Base-by-base conservation (phyloP, 2,888 invertebrate genomes). In the Teinopalpus imperialis region DNA sequence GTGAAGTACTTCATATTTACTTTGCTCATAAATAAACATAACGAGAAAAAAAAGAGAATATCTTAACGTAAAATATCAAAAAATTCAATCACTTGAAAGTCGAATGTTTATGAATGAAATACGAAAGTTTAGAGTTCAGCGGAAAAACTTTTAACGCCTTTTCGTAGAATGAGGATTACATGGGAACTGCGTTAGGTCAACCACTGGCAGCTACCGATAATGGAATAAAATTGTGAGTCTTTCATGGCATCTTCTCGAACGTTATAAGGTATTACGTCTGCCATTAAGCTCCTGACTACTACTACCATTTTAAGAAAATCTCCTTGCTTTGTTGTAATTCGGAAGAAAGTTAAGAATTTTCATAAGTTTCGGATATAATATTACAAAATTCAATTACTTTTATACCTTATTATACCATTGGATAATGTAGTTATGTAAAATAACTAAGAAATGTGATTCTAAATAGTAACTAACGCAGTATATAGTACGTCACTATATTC, bases 31-130 rank as follows among this genome's bases (percentile, higher is more conserved):
- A n/a, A 7, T 29, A 27, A 27, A 12, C 13, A 9, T 26, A 8
- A 9, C 13, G 4, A 7, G 13, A 21, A n/a, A 8, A 26, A 20
- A 10, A 13, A 29, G 21, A 35, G n/a, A 30, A 30, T 57, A 68
- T 69, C 63, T 67, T 63, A 73, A 67, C 66, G 66, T 71, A 65
- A 74, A 76, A 74, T 73, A 74, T 65, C 71, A 70, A 64, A 63
- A n/a, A n/a, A 59, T 62, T 61, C 62, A 48, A 54, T 59, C 64
- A 67, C 57, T 51, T 54, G 64, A 63, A 78, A 81, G 78, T 80
- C 77, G 74, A 82, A 82, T 82, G 78, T 83, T 85, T 82, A 81
- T 82, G 78, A 80, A 82, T 76, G 77, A 77, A 75, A 69, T 64
- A 69, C 69, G 67, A 70, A 81, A 83, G 66, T 82, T 81, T 57